These are phyloP conservation scores for Drosophila fungiperda DNA, from an alignment of 2,888 invertebrate genomes.

Conservation along the genomic window DNA sequence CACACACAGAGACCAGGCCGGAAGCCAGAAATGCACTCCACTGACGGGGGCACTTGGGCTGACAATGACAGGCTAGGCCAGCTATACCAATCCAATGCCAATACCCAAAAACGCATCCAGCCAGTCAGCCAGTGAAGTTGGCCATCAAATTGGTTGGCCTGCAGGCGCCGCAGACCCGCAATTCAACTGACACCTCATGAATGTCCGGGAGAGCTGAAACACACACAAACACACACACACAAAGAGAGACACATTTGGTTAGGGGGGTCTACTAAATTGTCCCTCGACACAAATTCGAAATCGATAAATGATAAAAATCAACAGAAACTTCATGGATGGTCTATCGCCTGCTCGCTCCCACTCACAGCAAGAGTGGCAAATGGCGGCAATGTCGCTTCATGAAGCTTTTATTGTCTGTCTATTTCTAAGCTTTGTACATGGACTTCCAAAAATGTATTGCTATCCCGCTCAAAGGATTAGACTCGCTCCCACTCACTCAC, in stretches of 20 bases:
- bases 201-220: slow-evolving; percentile 57
- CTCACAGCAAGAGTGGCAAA: slow-evolving; percentile 45
- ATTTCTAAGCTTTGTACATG: slow-evolving; percentile 81
- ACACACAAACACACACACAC: slow-evolving; percentile 24
- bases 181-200: slow-evolving; percentile 76
- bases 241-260: slow-evolving; percentile 10
- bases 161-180: slow-evolving; percentile 34
- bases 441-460: slow-evolving; percentile 70
- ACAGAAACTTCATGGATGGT: slow-evolving; percentile 81
- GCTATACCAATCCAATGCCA: slow-evolving; percentile 47
- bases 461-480: slow-evolving; percentile 72
- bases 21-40: slow-evolving; percentile 70
- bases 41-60: slow-evolving; percentile 73
- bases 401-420: slow-evolving; percentile 82
- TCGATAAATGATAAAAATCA: slow-evolving; percentile 84
- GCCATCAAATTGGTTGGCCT: slow-evolving; percentile 71
- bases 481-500: slow-evolving; percentile 39
- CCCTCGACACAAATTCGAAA: slow-evolving; percentile 83
- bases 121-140: slow-evolving; percentile 51
- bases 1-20: neutral
- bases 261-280: slow-evolving; percentile 73
- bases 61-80: slow-evolving; percentile 70
- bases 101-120: slow-evolving; percentile 21
- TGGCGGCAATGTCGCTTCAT: slow-evolving; percentile 76
- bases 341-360: slow-evolving; percentile 59